Conservation (phyloP, 2,888 invertebrate genomes). For the Ligdia adustata region DNA sequence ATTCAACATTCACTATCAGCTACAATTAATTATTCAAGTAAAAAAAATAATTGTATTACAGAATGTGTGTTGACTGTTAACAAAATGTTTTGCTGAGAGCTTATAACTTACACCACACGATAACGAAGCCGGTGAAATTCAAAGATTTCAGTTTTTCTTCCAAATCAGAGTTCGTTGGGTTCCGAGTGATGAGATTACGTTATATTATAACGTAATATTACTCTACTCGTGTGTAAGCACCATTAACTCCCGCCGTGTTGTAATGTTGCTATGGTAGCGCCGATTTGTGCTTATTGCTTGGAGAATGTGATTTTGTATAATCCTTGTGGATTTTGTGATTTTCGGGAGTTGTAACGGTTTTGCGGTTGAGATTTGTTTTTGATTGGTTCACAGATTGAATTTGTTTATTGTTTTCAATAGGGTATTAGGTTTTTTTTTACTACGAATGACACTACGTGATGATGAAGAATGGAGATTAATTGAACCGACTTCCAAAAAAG, state of each 20-base stretch:
- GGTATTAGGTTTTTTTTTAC: too few species aligned
- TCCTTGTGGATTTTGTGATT: neutral
- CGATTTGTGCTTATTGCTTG: constrained; percentile 4
- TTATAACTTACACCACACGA: constrained; percentile 25
- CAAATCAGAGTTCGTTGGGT: constrained; percentile 42
- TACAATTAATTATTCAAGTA: too few species aligned
- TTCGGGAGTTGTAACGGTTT: neutral
- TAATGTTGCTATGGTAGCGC: constrained; percentile 15
- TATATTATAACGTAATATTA: constrained; percentile 39
- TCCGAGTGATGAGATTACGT: constrained; percentile 44
- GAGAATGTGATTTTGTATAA: neutral
- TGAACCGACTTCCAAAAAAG: too few species aligned
- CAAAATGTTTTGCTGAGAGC: too few species aligned
- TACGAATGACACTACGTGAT: too few species aligned
- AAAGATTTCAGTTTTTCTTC: constrained; percentile 54
- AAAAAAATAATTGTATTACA: too few species aligned
- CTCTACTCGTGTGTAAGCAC: constrained; percentile 37
- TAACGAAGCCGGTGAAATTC: constrained; percentile 44
- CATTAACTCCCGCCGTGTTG: constrained; percentile 22
- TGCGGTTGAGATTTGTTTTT: neutral
- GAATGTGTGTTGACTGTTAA: too few species aligned
- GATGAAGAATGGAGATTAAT: too few species aligned
- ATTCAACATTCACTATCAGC: too few species aligned
- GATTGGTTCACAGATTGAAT: too few species aligned
- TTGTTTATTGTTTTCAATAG: too few species aligned